Conservation (phyloP, 1,140 invertebrate species). For the Tribolium castaneum region DNA sequence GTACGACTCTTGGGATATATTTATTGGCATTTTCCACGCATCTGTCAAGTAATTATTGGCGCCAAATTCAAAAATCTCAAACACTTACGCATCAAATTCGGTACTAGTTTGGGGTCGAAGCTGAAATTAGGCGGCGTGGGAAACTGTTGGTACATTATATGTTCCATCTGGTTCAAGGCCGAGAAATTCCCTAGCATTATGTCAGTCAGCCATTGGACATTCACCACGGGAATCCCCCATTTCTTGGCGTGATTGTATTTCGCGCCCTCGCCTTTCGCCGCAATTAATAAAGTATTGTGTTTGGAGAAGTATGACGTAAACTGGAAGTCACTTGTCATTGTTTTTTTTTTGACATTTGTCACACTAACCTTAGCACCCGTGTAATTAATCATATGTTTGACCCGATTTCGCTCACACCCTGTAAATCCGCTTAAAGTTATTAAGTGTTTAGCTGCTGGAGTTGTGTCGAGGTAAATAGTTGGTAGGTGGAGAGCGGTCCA, state of each 20-base stretch:
- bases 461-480: constrained; percentile 81
- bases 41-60: constrained; percentile 67
- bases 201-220: constrained; percentile 94
- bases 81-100: constrained; percentile 89
- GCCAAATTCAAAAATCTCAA: background rate
- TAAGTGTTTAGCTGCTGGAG: constrained; percentile 75
- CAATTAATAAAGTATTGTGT: constrained; percentile 79
- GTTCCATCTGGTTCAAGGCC: constrained; percentile 83
- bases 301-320: constrained; percentile 79
- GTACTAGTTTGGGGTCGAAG: constrained; percentile 87
- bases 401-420: constrained; percentile 80
- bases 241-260: constrained; percentile 92
- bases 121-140: constrained; percentile 81
- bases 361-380: constrained; percentile 82
- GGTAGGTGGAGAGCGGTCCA: constrained; percentile 94
- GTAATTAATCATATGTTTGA: constrained; percentile 87
- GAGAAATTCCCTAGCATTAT: constrained; percentile 89
- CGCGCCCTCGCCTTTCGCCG: constrained; percentile 82
- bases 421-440: constrained; percentile 89
- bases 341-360: background rate
- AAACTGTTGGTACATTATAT: constrained; percentile 89
- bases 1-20: constrained; percentile 87
- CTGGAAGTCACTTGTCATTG: constrained; percentile 56
- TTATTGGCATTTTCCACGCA: constrained; percentile 92
- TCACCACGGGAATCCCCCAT: constrained; percentile 89